Conservation (phyloP, 2,888 invertebrate species). For the Bombylius major region DNA sequence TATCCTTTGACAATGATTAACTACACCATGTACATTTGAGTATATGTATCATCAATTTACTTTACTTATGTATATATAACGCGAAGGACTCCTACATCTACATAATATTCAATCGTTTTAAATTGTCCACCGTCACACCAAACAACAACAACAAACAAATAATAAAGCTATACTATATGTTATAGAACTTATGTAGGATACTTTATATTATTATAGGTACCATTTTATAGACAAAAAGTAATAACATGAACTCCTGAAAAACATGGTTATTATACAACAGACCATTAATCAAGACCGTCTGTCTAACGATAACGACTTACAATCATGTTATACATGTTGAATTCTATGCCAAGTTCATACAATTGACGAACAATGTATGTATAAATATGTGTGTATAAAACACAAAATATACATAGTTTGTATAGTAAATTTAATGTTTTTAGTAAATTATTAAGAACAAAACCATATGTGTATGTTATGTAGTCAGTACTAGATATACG, state of each 20-base stretch:
- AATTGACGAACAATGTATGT: too few species aligned
- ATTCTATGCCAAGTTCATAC: not conserved
- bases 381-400: too few species aligned
- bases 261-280: not conserved
- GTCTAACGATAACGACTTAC: not conserved
- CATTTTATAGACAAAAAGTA: too few species aligned
- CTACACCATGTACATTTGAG: not conserved
- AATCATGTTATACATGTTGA: not conserved
- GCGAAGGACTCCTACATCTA: not conserved
- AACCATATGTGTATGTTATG: not conserved
- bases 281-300: conserved; percentile 6
- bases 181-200: too few species aligned
- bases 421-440: too few species aligned
- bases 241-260: too few species aligned
- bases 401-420: too few species aligned
- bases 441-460: not conserved
- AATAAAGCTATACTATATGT: not conserved
- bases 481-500: too few species aligned
- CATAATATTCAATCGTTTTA: not conserved
- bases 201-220: too few species aligned
- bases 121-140: not conserved
- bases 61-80: not conserved
- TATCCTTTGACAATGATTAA: not conserved
- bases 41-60: not conserved
- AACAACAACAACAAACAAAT: not conserved